Conservation (phyloP, 2,797 vertebrate genomes). For the Urophycis tenuis region DNA sequence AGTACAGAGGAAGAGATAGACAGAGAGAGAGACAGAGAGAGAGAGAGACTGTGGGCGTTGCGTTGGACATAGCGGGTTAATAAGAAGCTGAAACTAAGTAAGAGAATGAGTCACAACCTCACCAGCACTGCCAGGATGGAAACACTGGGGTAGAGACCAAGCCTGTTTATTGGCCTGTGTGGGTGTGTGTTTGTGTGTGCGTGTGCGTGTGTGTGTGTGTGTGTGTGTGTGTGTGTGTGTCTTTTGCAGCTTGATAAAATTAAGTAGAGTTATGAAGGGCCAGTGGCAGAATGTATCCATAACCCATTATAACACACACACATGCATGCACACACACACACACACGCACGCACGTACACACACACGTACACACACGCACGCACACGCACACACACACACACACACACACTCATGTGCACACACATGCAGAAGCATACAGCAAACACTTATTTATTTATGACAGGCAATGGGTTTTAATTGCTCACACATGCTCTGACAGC, state of each 20-base stretch:
- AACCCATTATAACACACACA: not conserved
- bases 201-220: not conserved
- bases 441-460: slow-evolving; percentile 1
- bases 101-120: slow-evolving; percentile 63
- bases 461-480: slow-evolving; percentile 1
- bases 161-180: slow-evolving; percentile 34
- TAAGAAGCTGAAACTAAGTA: slow-evolving; percentile 11
- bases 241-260: slow-evolving; percentile 67
- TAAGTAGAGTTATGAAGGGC: slow-evolving; percentile 50
- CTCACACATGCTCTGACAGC: not conserved
- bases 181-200: slow-evolving; percentile 25
- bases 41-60: slow-evolving; percentile 12
- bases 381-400: slow-evolving; percentile 5
- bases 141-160: slow-evolving; percentile 55
- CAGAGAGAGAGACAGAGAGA: slow-evolving; percentile 4
- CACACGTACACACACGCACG: slow-evolving; percentile 6
- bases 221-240: slow-evolving; percentile 16
- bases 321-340: slow-evolving; percentile 16
- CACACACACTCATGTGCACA: slow-evolving; percentile 4
- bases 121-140: slow-evolving; percentile 56
- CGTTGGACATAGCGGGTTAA: slow-evolving; percentile 28
- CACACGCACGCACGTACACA: slow-evolving; percentile 10
- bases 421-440: not conserved
- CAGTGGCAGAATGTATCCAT: slow-evolving; percentile 47
- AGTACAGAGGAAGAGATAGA: not conserved